Base-by-base conservation (phyloP, 2,888 invertebrate species). In the Aphrophora alni region DNA sequence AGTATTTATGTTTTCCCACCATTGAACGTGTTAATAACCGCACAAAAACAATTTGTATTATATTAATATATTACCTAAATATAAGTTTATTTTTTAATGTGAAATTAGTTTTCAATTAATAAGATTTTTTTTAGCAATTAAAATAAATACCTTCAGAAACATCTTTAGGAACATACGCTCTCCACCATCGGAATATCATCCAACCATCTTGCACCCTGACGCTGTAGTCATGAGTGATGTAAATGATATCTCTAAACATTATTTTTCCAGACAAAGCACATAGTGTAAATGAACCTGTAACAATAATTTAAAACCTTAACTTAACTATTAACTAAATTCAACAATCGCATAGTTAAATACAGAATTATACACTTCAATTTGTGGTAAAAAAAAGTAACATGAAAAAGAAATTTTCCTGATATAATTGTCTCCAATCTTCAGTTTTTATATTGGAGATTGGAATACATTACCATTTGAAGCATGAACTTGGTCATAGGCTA, bases 161-260 rank as follows among this genome's bases (percentile, higher is more conserved):
- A 90, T 97, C 97, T 89, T 97, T 97, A 75, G 97, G 97, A 76
- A 97, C 95, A 88, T 98, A 98, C 44, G 97, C 95, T 83, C 97
- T 91, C 99, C 99, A 99, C 97, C 98, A 99, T 75, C 98, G 92
- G 89, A 99, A 99, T 89, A 98, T 97, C 83, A 98, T 91, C 92
- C 97, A 98, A 0, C 98, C 99, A 90, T 99, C 98, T 88, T 98
- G 98, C 84, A 98, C 93, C 84, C 98, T 92, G 69, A 98, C 89
- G 38, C 97, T 95, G 88, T 95, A 98, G 90, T 99, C 98, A 87
- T 96, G 95, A 83, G 96, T 97, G 82, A 98, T 95, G 87, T 96
- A 98, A 78, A 96, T 94, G 85, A 99, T 93, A 90, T 99, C 98
- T 81, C 98, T 92, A 88, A 99, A 98, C 98, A 99, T 99, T 78